phyloP scores from a whole-genome alignment of 2,113 vertebrate species.

The Eclectus roratus region DNA sequence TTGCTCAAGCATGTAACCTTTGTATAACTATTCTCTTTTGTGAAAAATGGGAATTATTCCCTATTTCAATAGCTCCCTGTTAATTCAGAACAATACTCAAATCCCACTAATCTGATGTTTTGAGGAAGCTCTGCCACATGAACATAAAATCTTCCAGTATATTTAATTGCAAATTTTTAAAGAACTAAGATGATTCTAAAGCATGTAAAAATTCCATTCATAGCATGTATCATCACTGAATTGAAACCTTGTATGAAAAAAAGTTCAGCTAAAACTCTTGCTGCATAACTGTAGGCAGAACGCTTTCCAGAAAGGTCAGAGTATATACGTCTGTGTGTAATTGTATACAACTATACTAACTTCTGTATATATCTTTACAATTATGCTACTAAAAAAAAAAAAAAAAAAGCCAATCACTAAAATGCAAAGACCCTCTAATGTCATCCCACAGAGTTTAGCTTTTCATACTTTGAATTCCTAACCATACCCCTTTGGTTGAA shows the following conservation, averaged over 20 bases:
- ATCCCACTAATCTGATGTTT: neutral
- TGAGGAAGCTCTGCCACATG: neutral
- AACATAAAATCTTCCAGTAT: neutral
- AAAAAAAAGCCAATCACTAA: neutral
- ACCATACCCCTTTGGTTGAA: neutral
- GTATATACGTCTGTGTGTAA: rapidly evolving
- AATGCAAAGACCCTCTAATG: neutral
- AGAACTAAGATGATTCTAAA: neutral
- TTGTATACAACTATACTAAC: neutral
- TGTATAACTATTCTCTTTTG: neutral
- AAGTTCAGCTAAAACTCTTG: neutral
- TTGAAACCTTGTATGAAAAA: neutral
- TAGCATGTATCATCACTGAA: neutral
- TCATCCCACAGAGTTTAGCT: neutral
- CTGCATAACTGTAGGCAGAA: neutral
- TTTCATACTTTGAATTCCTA: neutral
- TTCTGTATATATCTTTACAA: neutral
- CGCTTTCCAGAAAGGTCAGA: neutral
- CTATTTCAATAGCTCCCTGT: neutral
- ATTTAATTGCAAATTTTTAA: neutral
- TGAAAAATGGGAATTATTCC: neutral
- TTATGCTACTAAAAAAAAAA: neutral
- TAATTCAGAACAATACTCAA: neutral
- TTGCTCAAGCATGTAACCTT: neutral
- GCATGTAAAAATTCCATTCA: neutral